Evolutionary conservation across 2,888 invertebrate genomes (phyloP).

Genomic region (Spialia ferax): DNA sequence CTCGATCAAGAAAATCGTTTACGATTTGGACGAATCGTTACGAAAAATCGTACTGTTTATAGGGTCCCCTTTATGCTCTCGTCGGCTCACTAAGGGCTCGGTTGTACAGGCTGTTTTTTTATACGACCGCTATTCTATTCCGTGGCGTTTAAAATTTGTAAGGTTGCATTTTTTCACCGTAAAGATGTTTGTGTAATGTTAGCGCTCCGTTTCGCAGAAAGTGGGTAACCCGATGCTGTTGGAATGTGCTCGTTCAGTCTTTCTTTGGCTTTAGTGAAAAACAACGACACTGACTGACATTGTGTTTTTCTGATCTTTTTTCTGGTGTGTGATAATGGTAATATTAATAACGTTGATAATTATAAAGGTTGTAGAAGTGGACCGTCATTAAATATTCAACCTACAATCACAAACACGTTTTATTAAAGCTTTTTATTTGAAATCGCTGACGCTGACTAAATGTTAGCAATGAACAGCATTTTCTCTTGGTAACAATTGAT

Average conservation of each 20-base stretch:
- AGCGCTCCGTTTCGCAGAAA: constrained; percentile 21
- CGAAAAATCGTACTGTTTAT: no score
- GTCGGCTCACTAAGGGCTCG: not conserved
- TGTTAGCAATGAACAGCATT: no score
- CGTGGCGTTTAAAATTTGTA: not conserved
- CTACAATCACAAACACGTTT: no score
- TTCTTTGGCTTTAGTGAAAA: constrained; percentile 8
- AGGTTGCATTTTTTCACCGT: constrained; percentile 20
- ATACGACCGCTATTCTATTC: not conserved
- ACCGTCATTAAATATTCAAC: no score
- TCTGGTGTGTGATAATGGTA: not conserved
- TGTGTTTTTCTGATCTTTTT: not conserved
- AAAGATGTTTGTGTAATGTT: constrained; percentile 21
- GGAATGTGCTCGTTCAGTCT: constrained; percentile 26
- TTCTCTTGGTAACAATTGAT: no score
- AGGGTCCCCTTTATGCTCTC: no score
- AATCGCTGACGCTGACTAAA: no score
- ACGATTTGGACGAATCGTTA: no score
- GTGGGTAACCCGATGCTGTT: constrained; percentile 18
- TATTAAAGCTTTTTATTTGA: no score
- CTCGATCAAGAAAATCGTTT: no score
- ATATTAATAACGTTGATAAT: not conserved
- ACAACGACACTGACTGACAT: not conserved
- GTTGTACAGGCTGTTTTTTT: not conserved
- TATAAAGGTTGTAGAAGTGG: no score